These are phyloP conservation scores for Amphipoea lucens DNA, from an alignment of 2,888 invertebrate genomes.

Conservation along the genomic window DNA sequence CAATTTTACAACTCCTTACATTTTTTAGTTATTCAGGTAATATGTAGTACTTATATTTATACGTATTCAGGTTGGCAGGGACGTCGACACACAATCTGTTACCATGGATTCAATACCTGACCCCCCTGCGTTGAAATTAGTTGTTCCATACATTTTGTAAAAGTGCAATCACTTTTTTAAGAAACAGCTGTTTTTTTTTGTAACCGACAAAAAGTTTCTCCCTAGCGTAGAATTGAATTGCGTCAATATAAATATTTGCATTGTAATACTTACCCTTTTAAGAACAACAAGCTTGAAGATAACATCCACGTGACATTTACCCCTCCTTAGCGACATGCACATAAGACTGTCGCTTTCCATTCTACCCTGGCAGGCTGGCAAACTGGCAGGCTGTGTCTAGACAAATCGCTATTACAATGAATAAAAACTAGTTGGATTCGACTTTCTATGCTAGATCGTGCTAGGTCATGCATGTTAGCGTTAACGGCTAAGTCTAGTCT, in stretches of 20 bases:
- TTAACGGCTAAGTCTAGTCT: conserved; percentile 32
- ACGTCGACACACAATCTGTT: background rate
- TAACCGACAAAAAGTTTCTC: background rate
- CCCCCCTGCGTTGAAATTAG: background rate
- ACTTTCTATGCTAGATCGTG: conserved; percentile 65
- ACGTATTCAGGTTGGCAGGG: background rate
- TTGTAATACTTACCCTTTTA: background rate
- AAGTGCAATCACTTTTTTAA: background rate
- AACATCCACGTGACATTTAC: conserved; percentile 25
- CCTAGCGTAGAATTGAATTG: background rate
- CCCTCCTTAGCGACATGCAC: conserved; percentile 13
- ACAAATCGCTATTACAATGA: conserved; percentile 48
- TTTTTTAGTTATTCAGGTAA: background rate
- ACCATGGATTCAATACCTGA: no score
- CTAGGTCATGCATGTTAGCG: conserved; percentile 55
- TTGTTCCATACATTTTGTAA: no score
- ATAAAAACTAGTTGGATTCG: conserved; percentile 64
- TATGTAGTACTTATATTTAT: no score
- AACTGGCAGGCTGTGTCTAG: conserved; percentile 40
- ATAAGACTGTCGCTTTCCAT: conserved; percentile 48
- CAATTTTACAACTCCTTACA: background rate
- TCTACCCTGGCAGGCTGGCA: conserved; percentile 35
- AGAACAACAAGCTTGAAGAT: background rate
- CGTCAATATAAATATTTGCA: background rate
- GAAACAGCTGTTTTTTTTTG: background rate